Base-by-base conservation (phyloP, 2,888 invertebrate species). In the Brachycybe producta region DNA sequence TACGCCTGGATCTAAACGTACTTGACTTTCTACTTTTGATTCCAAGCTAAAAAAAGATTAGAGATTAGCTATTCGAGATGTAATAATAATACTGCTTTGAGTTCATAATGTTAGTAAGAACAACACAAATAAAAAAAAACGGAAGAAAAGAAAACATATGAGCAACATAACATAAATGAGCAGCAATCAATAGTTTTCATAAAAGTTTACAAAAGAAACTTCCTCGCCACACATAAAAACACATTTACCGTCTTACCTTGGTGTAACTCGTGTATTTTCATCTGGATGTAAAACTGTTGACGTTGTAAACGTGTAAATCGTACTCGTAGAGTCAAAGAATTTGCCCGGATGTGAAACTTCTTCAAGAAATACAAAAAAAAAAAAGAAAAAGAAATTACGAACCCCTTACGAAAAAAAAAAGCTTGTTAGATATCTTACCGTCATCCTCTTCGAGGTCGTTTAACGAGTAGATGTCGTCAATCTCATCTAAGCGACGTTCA, bases 221-320 rank as follows among this genome's bases (percentile, higher is more conserved):
- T 35, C 13, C 15, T n/a, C 23, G 27, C 5, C 24, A n/a, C n/a
- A n/a, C n/a, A n/a, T n/a, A n/a, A n/a, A n/a, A n/a, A n/a, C n/a
- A n/a, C 23, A 17, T 21, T 38, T 17, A 11, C 24, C 32, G n/a
- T 45, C 15, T 46, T 41, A 53, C 53, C 53, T 53, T 60, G 75
- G 70, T 35, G 77, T 76, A 8, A 80, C 78, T 55, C 75, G 75
- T 51, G 78, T 80, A 51, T 82, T 82, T 66, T 88, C 88, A 65
- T 86, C 86, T 0, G 90, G 90, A 69, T 90, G 90, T 69, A 86
- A 75, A 15, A 91, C 85, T 54, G 82, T 84, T 64, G 90, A 84
- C 63, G 84, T 88, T 5, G 90, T 91, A 61, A 77, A 84, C 0
- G 91, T 91, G 63, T 82, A 90, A 7, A 87, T 75, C 55, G 84